Evolutionary conservation across 2,797 vertebrate species (phyloP).

Genomic region (Pangasius krempfi): DNA sequence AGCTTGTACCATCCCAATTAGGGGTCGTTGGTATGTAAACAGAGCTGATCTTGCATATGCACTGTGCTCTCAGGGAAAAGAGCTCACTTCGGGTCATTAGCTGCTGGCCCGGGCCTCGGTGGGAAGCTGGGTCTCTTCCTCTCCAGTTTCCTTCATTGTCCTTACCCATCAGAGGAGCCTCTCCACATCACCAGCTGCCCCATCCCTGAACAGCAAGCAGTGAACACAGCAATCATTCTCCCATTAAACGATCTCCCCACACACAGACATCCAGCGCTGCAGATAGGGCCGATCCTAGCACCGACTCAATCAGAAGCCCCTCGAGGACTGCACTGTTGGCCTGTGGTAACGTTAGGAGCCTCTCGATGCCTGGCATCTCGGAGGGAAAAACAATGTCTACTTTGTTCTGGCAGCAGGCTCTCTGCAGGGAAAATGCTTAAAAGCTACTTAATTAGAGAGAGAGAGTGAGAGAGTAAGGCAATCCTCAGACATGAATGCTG

Average conservation of each 20-base stretch:
- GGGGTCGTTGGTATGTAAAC: constrained; percentile 49
- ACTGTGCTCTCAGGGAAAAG: constrained; percentile 65
- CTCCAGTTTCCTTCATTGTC: constrained; percentile 79
- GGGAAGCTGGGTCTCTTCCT: constrained; percentile 77
- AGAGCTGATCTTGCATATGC: constrained; percentile 63
- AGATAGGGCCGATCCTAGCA: constrained; percentile 71
- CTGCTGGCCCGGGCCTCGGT: constrained; percentile 50
- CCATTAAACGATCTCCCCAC: constrained; percentile 74
- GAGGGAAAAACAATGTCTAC: constrained; percentile 66
- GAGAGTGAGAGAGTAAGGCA: constrained; percentile 66
- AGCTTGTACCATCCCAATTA: constrained; percentile 53
- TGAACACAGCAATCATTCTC: constrained; percentile 79
- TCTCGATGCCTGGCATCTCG: constrained; percentile 63
- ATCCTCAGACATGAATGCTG: constrained; percentile 61
- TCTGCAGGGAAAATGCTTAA: constrained; percentile 67
- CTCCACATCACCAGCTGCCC: constrained; percentile 75
- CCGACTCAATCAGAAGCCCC: constrained; percentile 76
- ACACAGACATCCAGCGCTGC: constrained; percentile 58
- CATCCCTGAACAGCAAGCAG: constrained; percentile 75
- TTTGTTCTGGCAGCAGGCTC: constrained; percentile 69
- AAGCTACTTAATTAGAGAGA: constrained; percentile 70
- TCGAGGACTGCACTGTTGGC: constrained; percentile 66
- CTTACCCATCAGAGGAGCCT: constrained; percentile 71
- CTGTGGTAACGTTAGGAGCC: constrained; percentile 57
- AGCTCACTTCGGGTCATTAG: constrained; percentile 71